These are phyloP conservation scores for Digitonthophagus gazella DNA, from an alignment of 2,888 invertebrate genomes.

Conservation along the genomic window DNA sequence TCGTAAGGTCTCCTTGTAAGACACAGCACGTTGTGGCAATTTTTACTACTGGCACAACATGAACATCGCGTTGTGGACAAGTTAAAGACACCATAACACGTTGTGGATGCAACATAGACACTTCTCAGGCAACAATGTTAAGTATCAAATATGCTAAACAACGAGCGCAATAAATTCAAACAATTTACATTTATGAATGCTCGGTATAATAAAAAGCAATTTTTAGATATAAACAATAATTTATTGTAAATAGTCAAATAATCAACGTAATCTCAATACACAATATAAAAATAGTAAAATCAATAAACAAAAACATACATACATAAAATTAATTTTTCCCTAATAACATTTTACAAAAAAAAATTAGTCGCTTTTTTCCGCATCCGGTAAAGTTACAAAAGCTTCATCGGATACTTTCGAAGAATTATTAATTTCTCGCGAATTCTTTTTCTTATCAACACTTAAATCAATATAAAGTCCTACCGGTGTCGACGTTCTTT, in stretches of 20 bases:
- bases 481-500: constrained; percentile 60
- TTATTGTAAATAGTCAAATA: not conserved
- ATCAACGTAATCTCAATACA: not conserved
- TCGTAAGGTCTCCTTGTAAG: too few relatives aligned
- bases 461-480: not conserved
- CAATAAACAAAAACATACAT: constrained; percentile 3
- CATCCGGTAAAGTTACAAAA: constrained; percentile 19
- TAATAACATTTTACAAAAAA: not conserved
- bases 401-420: constrained; percentile 50
- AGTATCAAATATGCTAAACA: too few relatives aligned
- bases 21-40: too few relatives aligned
- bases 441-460: constrained; percentile 46
- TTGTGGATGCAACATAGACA: too few relatives aligned
- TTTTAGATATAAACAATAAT: not conserved
- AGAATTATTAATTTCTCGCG: constrained; percentile 54
- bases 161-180: too few relatives aligned
- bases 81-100: too few relatives aligned
- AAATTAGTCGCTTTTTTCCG: not conserved
- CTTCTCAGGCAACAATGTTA: too few relatives aligned
- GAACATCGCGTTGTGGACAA: too few relatives aligned
- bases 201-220: too few relatives aligned
- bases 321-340: constrained; percentile 7
- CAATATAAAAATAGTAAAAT: not conserved
- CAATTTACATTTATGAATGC: too few relatives aligned
- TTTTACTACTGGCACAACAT: too few relatives aligned